phyloP scores from a whole-genome alignment of 2,888 invertebrate genomes.

The Pelosia muscerda region DNA sequence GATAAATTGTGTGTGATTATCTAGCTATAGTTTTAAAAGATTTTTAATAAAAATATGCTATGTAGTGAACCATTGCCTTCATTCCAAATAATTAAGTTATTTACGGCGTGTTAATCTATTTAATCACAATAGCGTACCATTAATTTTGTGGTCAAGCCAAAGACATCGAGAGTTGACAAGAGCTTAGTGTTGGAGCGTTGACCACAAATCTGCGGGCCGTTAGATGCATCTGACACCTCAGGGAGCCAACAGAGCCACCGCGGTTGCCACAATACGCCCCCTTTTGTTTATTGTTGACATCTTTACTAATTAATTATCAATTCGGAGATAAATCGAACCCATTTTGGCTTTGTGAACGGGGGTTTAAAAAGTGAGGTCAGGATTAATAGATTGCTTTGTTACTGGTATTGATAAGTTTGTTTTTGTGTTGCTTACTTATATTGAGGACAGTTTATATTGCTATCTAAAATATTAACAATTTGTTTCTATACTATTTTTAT shows the following conservation, averaged over 20 bases:
- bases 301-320: conserved; percentile 71
- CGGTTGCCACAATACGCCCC: conserved; percentile 66
- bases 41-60: too few relatives aligned
- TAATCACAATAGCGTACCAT: conserved; percentile 60
- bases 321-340: conserved; percentile 48
- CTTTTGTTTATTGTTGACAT: conserved; percentile 78
- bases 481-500: too few relatives aligned
- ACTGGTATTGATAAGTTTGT: neutral
- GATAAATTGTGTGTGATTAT: too few relatives aligned
- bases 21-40: too few relatives aligned
- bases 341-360: conserved; percentile 39
- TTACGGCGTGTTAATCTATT: neutral
- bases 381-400: conserved; percentile 40
- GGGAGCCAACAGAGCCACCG: conserved; percentile 45
- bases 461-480: neutral
- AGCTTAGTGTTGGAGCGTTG: conserved; percentile 63
- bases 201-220: conserved; percentile 82
- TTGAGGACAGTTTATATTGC: neutral
- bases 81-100: neutral
- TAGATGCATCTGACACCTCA: conserved; percentile 75
- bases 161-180: conserved; percentile 64
- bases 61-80: neutral
- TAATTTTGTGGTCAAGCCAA: conserved; percentile 68
- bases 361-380: conserved; percentile 25
- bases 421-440: neutral